These are phyloP conservation scores for Limnephilus lunatus DNA, from an alignment of 2,888 invertebrate genomes.

Conservation along the genomic window DNA sequence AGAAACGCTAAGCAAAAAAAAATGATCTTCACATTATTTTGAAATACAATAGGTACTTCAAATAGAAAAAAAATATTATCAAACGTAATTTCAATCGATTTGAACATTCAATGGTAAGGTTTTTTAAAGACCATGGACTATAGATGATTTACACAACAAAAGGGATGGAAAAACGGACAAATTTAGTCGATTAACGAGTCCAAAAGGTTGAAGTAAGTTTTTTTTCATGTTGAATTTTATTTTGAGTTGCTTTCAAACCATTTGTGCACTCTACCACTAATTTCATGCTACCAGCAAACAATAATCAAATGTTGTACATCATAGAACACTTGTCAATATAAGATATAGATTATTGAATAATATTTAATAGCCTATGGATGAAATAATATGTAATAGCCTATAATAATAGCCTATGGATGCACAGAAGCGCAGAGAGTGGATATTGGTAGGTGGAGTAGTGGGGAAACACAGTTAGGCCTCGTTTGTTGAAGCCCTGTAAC, in stretches of 20 bases:
- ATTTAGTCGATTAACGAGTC: neutral
- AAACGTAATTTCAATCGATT: neutral
- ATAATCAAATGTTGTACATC: neutral
- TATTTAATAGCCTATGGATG: neutral
- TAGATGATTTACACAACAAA: neutral
- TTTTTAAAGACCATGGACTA: neutral
- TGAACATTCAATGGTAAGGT: neutral
- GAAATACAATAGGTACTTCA: neutral
- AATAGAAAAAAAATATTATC: neutral
- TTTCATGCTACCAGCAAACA: neutral
- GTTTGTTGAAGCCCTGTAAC: neutral
- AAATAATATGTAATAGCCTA: neutral
- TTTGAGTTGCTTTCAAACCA: neutral
- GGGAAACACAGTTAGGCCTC: neutral
- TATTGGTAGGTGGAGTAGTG: constrained; percentile 9
- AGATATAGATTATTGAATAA: neutral
- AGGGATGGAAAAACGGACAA: neutral
- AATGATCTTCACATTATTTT: neutral
- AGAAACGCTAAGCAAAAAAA: neutral
- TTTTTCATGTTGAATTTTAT: neutral
- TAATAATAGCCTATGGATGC: neutral
- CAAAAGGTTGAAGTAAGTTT: neutral
- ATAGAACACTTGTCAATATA: neutral
- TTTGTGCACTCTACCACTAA: neutral
- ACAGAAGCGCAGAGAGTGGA: neutral